Base-by-base conservation (phyloP, 2,113 vertebrate genomes). In the Centropus bengalensis region DNA sequence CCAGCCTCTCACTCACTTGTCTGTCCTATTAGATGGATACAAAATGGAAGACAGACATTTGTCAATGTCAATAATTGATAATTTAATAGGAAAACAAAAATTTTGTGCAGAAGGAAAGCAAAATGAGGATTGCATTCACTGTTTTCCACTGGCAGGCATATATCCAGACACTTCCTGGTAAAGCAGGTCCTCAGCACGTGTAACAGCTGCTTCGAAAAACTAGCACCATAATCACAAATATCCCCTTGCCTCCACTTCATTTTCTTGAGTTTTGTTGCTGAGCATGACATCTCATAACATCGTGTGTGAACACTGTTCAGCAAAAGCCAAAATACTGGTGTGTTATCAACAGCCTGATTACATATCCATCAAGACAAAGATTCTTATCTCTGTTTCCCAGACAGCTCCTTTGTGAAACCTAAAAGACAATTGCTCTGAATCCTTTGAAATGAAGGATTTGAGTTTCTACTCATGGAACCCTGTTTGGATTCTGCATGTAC, bases 21-120 rank as follows among this genome's bases (percentile, higher is more conserved):
- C 9, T 63, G 20, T 56, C 4, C 22, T 15, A 44, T 32, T 3
- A 1, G 10, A 32, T 0, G 0, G 28, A 2, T 26, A 20, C 19
- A 52, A 85, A 89, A 40, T 3, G 75, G 40, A 71, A 67, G 17
- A 38, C 59, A 6, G 12, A 89, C n/a, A 49, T 2, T 22, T 63
- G 12, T n/a, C 20, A 7, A 36, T 36, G 14, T 44, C 9, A 36
- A 16, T 40, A 71, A 63, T 6, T 6, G 27, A 20, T 9, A 26
- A 3, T 23, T 49, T 52, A 67, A n/a, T 74, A n/a, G 3, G 10
- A 86, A 89, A 75, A 42, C 2, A 82, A 85, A 93, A 68, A 4
- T n/a, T 71, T 5, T 3, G 40, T 36, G 33, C 22, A 82, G 24
- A 86, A 75, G 5, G 6, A 81, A 74, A 81, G 7, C 8, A 49